phyloP scores from a whole-genome alignment of 2,797 vertebrate genomes.

The Sebastes miniatus region DNA sequence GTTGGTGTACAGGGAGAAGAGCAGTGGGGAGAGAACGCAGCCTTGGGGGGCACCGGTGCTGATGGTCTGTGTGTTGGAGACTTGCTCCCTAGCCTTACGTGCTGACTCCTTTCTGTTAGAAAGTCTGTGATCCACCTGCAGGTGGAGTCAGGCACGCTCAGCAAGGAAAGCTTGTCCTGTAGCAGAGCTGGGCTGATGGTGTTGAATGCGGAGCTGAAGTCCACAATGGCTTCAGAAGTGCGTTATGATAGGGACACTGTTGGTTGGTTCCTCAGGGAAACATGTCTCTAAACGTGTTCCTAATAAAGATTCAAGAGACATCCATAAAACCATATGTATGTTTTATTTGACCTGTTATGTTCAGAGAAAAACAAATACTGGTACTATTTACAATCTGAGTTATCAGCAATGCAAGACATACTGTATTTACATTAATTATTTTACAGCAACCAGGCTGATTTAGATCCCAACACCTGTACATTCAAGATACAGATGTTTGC shows the following conservation, averaged over 20 bases:
- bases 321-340: background rate
- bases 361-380: background rate
- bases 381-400: conserved; percentile 14
- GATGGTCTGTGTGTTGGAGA: too few species aligned
- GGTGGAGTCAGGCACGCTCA: too few species aligned
- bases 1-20: too few species aligned
- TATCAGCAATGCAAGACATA: background rate
- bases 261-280: background rate
- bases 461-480: background rate
- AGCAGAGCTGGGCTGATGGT: too few species aligned
- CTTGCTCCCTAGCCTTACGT: too few species aligned
- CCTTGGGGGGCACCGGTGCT: too few species aligned
- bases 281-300: background rate
- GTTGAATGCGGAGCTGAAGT: too few species aligned
- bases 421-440: conserved; percentile 37
- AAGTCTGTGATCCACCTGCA: too few species aligned
- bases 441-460: background rate
- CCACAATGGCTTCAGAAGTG: background rate
- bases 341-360: conserved; percentile 25
- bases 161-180: too few species aligned
- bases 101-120: too few species aligned
- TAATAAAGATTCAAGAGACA: background rate
- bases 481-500: background rate
- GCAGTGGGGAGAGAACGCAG: too few species aligned
- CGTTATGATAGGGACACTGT: background rate